These are phyloP conservation scores for Drosophila bifasciata DNA, from an alignment of 1,140 invertebrate genomes.

Conservation along the genomic window DNA sequence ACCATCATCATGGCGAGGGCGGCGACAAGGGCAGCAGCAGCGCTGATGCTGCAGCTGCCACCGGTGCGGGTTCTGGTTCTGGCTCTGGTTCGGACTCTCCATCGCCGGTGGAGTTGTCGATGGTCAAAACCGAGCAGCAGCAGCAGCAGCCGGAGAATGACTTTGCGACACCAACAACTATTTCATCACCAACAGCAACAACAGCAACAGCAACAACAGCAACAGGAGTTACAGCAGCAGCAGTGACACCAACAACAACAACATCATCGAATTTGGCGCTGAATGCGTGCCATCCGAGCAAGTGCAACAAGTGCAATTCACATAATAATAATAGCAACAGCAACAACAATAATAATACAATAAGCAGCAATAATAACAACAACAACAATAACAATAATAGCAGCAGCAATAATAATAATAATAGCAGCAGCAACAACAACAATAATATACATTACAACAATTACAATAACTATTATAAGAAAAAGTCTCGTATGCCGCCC, in stretches of 20 bases:
- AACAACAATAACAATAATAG: constrained; percentile 58
- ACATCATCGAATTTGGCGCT: neutral
- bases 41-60: constrained; percentile 6
- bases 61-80: too few relatives aligned
- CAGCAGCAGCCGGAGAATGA: constrained; percentile 3
- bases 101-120: constrained; percentile 1
- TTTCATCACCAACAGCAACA: constrained; percentile 6
- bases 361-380: constrained; percentile 29
- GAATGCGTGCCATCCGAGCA: constrained; percentile 60
- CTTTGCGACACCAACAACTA: constrained; percentile 1
- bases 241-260: constrained; percentile 28
- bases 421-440: constrained; percentile 71
- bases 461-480: constrained; percentile 83
- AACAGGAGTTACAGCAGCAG: constrained; percentile 11
- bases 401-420: constrained; percentile 61
- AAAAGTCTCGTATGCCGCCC: constrained; percentile 83
- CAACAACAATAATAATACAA: constrained; percentile 68
- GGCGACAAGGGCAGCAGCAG: constrained; percentile 12
- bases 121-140: neutral
- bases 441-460: constrained; percentile 83
- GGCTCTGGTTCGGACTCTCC: too few relatives aligned
- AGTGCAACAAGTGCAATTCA: constrained; percentile 79
- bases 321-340: constrained; percentile 58
- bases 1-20: constrained; percentile 49
- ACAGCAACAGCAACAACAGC: constrained; percentile 23